Evolutionary conservation across 2,888 invertebrate genomes (phyloP), one percentile per base, ranked within the genome.

Genomic region (Lutraria lutraria): DNA sequence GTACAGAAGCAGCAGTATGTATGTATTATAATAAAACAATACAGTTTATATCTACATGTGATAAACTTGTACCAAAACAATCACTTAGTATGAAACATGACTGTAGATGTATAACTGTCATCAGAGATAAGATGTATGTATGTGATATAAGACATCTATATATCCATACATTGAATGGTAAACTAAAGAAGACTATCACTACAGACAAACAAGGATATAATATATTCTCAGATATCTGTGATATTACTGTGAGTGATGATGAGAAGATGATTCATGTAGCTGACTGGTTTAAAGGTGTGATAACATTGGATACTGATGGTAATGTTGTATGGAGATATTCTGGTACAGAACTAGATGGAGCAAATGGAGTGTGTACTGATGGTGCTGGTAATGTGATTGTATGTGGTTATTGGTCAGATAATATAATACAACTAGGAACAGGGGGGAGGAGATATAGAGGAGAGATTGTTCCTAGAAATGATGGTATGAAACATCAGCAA

Each of bases 131-230:
- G 13, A 4, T 72, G 31, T 72, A 12, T 72, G 31, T 72, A 72
- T 1, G 31, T 31, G 16, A 3, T 31, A 10, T 0, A 8, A 13
- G 12, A 31, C 8, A 2, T 31, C 15, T 72, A 31, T 54, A 54
- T 54, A 25, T 81, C n/a, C 54, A 81, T 81, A 81, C 81, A 81
- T 25, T 81, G 16, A 8, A 54, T 6, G 81, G 54, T 15, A 54
- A 54, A 54, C 54, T n/a, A 0, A 10, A 16, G 10, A 16, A 81
- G 54, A 25, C 53, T 16, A 25, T 72, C 72, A 29, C 3, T 31
- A 0, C 15, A 16, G 31, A 31, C 31, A 72, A 72, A 54, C 13
- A 25, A 19, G 60, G 60, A 19, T 29, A 56, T 31, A 16, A n/a
- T n/a, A 60, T 56, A 82, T 82, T 82, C n/a, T 29, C 19, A 31